Evolutionary conservation across 2,888 invertebrate species (phyloP).

Genomic region (Cacoxenus indagator): DNA sequence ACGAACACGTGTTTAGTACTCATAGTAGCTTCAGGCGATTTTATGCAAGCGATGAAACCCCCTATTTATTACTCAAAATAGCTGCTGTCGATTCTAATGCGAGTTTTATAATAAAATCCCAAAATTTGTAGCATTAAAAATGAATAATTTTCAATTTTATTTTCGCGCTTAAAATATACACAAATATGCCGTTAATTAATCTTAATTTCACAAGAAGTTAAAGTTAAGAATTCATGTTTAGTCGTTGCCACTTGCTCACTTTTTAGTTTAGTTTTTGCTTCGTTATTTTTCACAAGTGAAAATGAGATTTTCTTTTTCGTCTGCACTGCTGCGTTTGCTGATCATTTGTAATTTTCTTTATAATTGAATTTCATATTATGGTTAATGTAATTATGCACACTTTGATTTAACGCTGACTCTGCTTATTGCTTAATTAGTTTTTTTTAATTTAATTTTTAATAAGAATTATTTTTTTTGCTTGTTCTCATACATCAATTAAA

Average conservation of each 20-base stretch:
- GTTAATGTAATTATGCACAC: not conserved
- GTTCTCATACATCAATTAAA: constrained; percentile 51
- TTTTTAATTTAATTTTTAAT: not conserved
- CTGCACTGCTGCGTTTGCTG: not conserved
- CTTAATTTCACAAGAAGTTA: not conserved
- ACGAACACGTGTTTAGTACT: no score
- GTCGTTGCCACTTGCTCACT: not conserved
- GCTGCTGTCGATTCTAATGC: no score
- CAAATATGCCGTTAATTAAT: constrained; percentile 17
- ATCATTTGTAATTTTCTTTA: not conserved
- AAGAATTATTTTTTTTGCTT: constrained; percentile 34
- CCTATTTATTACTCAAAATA: no score
- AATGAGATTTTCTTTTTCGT: not conserved
- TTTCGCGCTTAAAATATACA: constrained; percentile 17
- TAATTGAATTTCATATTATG: not conserved
- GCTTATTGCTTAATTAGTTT: not conserved
- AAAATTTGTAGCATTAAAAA: constrained; percentile 5
- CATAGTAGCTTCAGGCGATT: no score
- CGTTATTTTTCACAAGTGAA: constrained; percentile 5
- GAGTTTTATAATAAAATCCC: no score
- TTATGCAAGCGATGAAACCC: no score
- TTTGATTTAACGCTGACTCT: not conserved
- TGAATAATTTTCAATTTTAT: constrained; percentile 5
- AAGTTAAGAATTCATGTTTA: constrained; percentile 5
- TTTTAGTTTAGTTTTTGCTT: not conserved